Percentiles rank a stretch among this genome's conserved stretches.
Evolutionary conservation across 2,888 invertebrate species (phyloP).

Genomic region (Caenorhabditis auriculariae): DNA sequence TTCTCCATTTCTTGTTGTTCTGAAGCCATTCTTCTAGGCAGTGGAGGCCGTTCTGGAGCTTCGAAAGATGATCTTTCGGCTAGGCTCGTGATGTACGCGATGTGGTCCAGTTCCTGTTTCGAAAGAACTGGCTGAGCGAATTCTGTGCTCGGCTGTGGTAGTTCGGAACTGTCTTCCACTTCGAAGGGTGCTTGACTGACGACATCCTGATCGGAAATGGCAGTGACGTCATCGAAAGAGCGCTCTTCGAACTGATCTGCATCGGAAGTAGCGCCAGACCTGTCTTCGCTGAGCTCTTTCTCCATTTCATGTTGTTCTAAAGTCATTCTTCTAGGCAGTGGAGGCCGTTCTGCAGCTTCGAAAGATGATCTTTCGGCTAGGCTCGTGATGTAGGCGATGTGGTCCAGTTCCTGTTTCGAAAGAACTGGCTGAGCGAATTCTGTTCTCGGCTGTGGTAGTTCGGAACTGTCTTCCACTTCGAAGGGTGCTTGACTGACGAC

Average conservation of each 20-base stretch:
- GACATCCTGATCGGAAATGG: no score
- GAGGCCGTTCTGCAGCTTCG: background rate
- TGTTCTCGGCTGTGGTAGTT: no score
- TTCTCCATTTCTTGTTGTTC: background rate
- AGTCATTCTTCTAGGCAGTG: background rate
- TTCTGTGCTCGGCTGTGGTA: background rate
- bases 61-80: constrained; percentile 1
- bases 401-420: constrained; percentile 2
- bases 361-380: background rate
- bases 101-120: constrained; percentile 2
- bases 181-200: background rate
- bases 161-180: background rate
- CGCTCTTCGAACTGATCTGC: no score
- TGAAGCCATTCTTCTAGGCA: background rate
- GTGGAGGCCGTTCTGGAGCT: background rate
- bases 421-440: no score
- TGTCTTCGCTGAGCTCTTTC: background rate
- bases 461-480: background rate
- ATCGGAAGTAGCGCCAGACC: constrained; percentile 5
- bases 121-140: background rate
- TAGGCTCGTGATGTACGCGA: background rate
- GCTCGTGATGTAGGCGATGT: background rate
- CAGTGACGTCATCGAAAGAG: no score
- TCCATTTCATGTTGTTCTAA: no score
- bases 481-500: background rate